A percentile compares a stretch with the other conserved stretches of the same genome.
phyloP scores from a whole-genome alignment of 2,888 invertebrate genomes.

The Cheilosia scutellata region DNA sequence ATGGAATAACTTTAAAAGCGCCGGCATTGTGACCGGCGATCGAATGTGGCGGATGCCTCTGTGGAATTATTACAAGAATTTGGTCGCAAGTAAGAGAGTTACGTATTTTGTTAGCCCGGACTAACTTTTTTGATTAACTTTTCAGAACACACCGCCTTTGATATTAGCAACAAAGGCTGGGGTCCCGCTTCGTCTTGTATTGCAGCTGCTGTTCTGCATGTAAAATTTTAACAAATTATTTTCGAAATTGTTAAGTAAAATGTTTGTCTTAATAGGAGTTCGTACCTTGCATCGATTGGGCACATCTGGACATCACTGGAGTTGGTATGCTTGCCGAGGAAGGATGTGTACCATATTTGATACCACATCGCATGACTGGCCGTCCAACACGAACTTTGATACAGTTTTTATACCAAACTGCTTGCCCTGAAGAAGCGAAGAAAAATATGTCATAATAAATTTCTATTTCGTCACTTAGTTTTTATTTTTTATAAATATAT shows the following conservation, averaged over 20 bases:
- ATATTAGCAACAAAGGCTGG: conserved; percentile 85
- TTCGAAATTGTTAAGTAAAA: neutral
- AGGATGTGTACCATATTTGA: conserved; percentile 86
- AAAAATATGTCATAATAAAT: neutral
- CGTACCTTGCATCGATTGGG: conserved; percentile 86
- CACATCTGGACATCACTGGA: conserved; percentile 89
- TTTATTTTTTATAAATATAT: too few relatives aligned
- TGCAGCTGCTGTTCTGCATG: conserved; percentile 87
- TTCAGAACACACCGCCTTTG: conserved; percentile 81
- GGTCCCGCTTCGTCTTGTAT: conserved; percentile 86
- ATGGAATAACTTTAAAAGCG: conserved; percentile 84
- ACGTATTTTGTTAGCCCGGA: too few relatives aligned
- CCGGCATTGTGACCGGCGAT: conserved; percentile 85
- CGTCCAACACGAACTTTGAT: conserved; percentile 86
- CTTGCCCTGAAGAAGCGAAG: conserved; percentile 70
- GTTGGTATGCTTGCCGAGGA: conserved; percentile 86
- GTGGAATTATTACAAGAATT: conserved; percentile 79
- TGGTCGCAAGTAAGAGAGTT: conserved; percentile 71
- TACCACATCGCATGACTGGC: conserved; percentile 85
- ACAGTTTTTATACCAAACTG: conserved; percentile 81
- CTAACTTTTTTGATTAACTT: neutral
- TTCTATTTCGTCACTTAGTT: neutral
- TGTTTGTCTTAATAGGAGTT: conserved; percentile 84
- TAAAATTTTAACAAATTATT: neutral
- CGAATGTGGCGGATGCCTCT: conserved; percentile 86